Conservation (phyloP, 2,888 invertebrate species). For the Cephus rjabovi region DNA sequence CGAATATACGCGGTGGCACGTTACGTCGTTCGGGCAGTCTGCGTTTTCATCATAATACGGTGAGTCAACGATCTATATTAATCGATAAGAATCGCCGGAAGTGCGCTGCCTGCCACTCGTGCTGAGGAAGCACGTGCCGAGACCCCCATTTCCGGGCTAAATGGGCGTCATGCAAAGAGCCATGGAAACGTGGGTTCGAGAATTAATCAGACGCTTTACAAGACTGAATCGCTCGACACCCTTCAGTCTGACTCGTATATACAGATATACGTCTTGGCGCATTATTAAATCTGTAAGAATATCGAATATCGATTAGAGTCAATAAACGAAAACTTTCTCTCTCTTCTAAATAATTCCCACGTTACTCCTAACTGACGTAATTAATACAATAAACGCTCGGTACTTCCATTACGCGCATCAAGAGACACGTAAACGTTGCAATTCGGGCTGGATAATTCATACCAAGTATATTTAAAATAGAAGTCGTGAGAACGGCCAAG, state of each 20-base stretch:
- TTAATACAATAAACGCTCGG: background rate
- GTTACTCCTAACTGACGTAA: background rate
- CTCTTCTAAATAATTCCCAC: background rate
- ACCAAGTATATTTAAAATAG: background rate
- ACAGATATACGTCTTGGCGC: background rate
- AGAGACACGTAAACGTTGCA: background rate
- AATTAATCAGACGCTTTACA: background rate
- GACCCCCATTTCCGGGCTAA: background rate
- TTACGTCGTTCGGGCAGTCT: constrained; percentile 85
- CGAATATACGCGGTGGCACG: constrained; percentile 79
- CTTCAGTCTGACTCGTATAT: background rate
- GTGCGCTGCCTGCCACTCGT: background rate
- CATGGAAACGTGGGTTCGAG: background rate
- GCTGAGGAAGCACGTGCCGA: background rate
- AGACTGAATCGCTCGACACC: background rate
- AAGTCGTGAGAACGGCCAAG: background rate
- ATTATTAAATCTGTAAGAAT: background rate
- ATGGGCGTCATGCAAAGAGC: background rate
- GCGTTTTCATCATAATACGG: constrained; percentile 78
- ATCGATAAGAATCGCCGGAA: constrained; percentile 4
- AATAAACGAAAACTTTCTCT: background rate
- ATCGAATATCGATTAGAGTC: background rate
- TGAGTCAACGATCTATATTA: constrained; percentile 56
- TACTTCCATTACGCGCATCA: background rate
- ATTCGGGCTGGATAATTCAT: background rate